phyloP scores from a whole-genome alignment of 1,140 invertebrate genomes.

The Luehdorfia chinensis region DNA sequence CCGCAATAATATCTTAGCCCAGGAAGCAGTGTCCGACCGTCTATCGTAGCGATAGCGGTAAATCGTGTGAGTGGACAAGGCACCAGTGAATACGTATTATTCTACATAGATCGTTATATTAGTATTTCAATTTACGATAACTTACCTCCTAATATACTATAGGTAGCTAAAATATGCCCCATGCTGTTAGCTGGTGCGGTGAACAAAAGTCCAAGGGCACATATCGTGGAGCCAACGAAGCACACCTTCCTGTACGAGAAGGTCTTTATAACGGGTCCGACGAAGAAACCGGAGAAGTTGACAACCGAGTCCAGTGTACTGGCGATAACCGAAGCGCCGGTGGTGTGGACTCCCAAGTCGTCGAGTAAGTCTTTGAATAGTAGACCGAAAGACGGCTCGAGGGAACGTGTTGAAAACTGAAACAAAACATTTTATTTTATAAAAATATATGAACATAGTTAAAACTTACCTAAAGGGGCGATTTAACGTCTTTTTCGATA shows the following conservation, averaged over 20 bases:
- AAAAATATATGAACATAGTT: constrained; percentile 6
- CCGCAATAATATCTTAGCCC: too few species aligned
- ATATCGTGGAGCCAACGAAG: constrained; percentile 81
- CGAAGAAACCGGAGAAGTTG: constrained; percentile 87
- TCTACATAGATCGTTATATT: too few species aligned
- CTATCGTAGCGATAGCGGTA: too few species aligned
- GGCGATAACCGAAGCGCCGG: constrained; percentile 84
- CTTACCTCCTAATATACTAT: constrained; percentile 86
- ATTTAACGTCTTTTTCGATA: too few species aligned
- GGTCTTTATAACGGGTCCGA: constrained; percentile 84
- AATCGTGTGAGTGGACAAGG: too few species aligned
- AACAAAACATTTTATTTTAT: too few species aligned
- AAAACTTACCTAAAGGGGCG: too few species aligned
- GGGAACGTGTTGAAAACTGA: constrained; percentile 84
- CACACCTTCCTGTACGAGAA: constrained; percentile 86
- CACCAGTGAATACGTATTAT: too few species aligned
- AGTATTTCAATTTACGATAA: too few species aligned
- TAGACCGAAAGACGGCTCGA: constrained; percentile 87
- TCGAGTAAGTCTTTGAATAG: constrained; percentile 84
- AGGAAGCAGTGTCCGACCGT: too few species aligned
- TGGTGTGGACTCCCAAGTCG: constrained; percentile 82
- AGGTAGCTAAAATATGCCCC: constrained; percentile 84
- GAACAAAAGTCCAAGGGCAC: constrained; percentile 80
- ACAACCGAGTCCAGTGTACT: constrained; percentile 85
- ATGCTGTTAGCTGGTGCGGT: constrained; percentile 84